A percentile compares a stretch with the other conserved stretches of the same genome.
These are phyloP conservation scores for Salminus brasiliensis DNA, from an alignment of 2,113 vertebrate species.

Conservation along the genomic window DNA sequence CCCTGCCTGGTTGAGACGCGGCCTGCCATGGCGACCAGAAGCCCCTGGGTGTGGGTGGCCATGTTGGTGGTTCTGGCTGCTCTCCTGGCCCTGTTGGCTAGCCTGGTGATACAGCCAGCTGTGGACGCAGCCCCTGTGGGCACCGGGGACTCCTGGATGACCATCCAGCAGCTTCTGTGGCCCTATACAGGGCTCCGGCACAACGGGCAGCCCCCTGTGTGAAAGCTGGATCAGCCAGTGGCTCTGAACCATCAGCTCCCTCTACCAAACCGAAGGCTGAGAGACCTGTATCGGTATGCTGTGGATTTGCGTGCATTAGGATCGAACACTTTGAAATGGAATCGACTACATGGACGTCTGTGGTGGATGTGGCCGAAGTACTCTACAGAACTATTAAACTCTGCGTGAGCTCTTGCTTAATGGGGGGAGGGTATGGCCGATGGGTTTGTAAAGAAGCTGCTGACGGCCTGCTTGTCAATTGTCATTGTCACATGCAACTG, in stretches of 20 bases:
- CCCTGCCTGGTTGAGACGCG: conserved; percentile 50
- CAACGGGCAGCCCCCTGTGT: conserved; percentile 86
- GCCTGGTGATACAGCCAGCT: conserved; percentile 83
- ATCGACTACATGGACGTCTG: background rate
- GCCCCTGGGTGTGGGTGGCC: conserved; percentile 78
- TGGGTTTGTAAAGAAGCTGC: background rate
- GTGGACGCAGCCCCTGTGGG: conserved; percentile 86
- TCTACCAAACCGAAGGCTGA: background rate
- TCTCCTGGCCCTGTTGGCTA: conserved; percentile 83
- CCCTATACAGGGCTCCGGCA: conserved; percentile 85
- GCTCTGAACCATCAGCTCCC: background rate
- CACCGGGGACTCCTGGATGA: conserved; percentile 85
- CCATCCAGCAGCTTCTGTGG: conserved; percentile 91
- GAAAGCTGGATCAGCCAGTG: background rate
- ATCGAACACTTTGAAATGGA: background rate
- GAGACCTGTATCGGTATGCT: background rate
- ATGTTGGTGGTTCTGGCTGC: conserved; percentile 82
- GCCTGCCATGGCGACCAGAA: conserved; percentile 69
- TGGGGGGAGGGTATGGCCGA: too few relatives aligned
- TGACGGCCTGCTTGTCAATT: conserved; percentile 43
- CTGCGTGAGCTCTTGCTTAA: background rate
- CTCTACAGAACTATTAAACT: background rate
- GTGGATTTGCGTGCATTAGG: too few relatives aligned
- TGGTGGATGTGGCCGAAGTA: conserved; percentile 1
- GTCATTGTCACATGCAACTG: conserved; percentile 13